Evolutionary conservation across 2,888 invertebrate genomes (phyloP).

Genomic region (Orthosia gracilis): DNA sequence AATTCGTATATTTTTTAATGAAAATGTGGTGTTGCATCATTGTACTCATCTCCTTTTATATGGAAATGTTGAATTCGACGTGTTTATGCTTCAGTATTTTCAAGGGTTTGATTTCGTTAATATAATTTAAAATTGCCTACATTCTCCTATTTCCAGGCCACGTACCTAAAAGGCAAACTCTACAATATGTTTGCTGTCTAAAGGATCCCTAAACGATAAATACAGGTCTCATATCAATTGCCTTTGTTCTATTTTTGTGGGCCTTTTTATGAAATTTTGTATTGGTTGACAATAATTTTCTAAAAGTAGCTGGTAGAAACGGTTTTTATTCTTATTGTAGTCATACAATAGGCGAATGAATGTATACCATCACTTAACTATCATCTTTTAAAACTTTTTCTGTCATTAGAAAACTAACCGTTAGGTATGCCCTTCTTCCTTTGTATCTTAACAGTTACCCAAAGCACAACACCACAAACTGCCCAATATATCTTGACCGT

Average conservation of each 20-base stretch:
- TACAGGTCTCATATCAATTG: neutral
- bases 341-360: neutral
- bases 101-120: neutral
- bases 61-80: neutral
- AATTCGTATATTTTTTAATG: too few relatives aligned
- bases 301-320: neutral
- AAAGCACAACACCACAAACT: constrained; percentile 4
- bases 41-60: too few relatives aligned
- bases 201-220: neutral
- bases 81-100: constrained; percentile 6
- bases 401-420: constrained; percentile 3
- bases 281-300: neutral
- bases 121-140: neutral
- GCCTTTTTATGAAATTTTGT: neutral
- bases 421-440: constrained; percentile 7
- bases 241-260: neutral
- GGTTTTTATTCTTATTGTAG: neutral
- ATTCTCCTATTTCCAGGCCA: neutral
- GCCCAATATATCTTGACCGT: constrained; percentile 4
- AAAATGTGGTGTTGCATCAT: too few relatives aligned
- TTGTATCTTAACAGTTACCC: constrained; percentile 29
- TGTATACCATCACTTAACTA: neutral
- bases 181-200: neutral
- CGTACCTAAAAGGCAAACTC: neutral
- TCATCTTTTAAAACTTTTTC: neutral